Evolutionary conservation across 2,888 invertebrate species (phyloP), one percentile per base, ranked within the genome.

Genomic region (Agrochola circellaris): DNA sequence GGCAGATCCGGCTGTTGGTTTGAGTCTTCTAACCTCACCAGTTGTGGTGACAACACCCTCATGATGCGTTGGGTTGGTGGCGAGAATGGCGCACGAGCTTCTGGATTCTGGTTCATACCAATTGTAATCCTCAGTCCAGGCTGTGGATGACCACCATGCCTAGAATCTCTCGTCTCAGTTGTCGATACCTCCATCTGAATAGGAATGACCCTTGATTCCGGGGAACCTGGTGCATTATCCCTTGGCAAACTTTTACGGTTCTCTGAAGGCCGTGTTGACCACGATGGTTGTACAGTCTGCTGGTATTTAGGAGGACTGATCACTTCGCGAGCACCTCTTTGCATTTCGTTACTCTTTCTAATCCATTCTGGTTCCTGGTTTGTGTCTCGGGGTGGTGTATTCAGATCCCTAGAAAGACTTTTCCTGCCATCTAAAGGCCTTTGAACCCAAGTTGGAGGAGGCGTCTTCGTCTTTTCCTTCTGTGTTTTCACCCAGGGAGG

Each of bases 171-270:
- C 0, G 93, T 90, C 48, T 96, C 96, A 23, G 93, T 93, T 73
- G 92, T 93, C 0, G 94, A 92, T 0, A 95, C 97, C 91, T 98
- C 98, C 91, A 98, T 96, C 90, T 97, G 97, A 79, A 98, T 97
- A 0, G 98, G 98, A 88, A 98, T 97, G 70, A 98, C 95, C 83
- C 97, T 97, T 75, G 95, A 93, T 69, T 97, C 96, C 45, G 91
- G 91, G 79, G 93, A 91, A 72, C 85, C 91, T 5, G 93, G 91
- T 20, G 84, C 90, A 65, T 87, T 93, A 64, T 96, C 96, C 84
- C 94, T 92, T 13, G 97, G 95, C 83, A 97, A 88, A 85, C 96
- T 96, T 84, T 94, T 96, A 45, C 96, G 93, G 79, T 96, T 97
- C 66, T 96, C 96, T 54, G 96, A 97, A 48, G 95, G 97, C 51